Base-by-base conservation (phyloP, 37 sponge, comb jelly and placozoan genomes). In the Theonella swinhoei region DNA sequence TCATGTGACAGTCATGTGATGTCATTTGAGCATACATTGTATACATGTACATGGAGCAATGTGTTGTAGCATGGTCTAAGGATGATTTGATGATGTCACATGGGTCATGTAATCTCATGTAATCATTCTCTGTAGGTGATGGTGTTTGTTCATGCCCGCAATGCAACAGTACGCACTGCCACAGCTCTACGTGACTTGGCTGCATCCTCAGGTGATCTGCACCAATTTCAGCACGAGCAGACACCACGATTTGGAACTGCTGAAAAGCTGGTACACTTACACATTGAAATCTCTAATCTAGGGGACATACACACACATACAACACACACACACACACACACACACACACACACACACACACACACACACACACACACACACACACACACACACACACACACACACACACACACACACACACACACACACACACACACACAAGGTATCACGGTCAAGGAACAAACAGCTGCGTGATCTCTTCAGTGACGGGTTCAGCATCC, bases 121-220 rank as follows among this genome's bases (percentile, higher is more conserved):
- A 47, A 47, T 47, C 11, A 47, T 17, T 67, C 24, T 41, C 40
- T 68, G 1, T 35, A 97, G 97, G 99, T 96, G 75, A 90, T 98
- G 87, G 97, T 98, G 62, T 98, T 98, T 90, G 99, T 98, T 0
- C 99, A 98, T 90, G 91, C 97, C 28, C 81, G 99, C 25, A 98
- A 98, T 80, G 97, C 89, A 34, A 98, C 99, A 2, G 87, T 98
- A 54, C 90, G 80, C 40, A 98, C 99, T 20, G 97, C 97, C 7
- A 87, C 78, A 25, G 82, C 85, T 0, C 86, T 98, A 66, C 72
- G 91, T 39, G 99, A 98, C 35, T 29, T 85, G 72, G 93, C 99
- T 23, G 66, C 61, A 31, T 66, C 73, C 39, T 70, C 87, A 11
- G 88, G 83, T 8, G 86, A 92, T 26, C 60, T 72, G 29, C 61